phyloP scores from a whole-genome alignment of 2,113 vertebrate genomes.

The Pluvianellus socialis region DNA sequence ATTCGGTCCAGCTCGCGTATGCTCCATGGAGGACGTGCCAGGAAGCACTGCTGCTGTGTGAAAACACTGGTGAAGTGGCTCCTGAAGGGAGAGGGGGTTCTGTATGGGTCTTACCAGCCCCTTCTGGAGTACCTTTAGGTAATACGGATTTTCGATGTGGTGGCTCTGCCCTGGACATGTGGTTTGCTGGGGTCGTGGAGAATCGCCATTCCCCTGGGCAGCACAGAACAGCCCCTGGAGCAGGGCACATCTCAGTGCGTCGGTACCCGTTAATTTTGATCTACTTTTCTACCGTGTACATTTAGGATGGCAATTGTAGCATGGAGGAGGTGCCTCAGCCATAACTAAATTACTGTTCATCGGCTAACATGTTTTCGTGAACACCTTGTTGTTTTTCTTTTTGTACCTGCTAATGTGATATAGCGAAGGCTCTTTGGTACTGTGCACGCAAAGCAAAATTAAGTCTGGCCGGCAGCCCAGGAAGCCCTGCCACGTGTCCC shows the following conservation, averaged over 20 bases:
- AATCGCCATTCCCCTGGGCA: background rate
- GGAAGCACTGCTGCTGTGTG: background rate
- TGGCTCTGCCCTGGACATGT: background rate
- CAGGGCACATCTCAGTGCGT: background rate
- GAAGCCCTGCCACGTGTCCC: constrained; percentile 25
- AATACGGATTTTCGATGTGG: accelerated
- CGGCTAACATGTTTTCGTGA: background rate
- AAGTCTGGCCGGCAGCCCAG: constrained; percentile 21
- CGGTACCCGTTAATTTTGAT: background rate
- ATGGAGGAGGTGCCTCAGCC: background rate
- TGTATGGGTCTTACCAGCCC: background rate
- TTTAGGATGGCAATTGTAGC: background rate
- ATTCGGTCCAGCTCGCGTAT: accelerated
- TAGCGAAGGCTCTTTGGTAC: background rate
- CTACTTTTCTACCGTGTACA: background rate
- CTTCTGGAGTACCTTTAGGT: background rate
- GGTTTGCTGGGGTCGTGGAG: background rate
- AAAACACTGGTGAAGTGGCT: background rate
- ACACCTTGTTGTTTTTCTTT: background rate
- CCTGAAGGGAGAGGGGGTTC: background rate
- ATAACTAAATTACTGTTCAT: background rate
- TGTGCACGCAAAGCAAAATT: background rate
- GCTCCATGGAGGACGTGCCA: background rate
- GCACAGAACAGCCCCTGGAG: background rate
- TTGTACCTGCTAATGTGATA: constrained; percentile 42